Evolutionary conservation across 1,140 invertebrate species (phyloP).

Genomic region (Arion vulgaris): DNA sequence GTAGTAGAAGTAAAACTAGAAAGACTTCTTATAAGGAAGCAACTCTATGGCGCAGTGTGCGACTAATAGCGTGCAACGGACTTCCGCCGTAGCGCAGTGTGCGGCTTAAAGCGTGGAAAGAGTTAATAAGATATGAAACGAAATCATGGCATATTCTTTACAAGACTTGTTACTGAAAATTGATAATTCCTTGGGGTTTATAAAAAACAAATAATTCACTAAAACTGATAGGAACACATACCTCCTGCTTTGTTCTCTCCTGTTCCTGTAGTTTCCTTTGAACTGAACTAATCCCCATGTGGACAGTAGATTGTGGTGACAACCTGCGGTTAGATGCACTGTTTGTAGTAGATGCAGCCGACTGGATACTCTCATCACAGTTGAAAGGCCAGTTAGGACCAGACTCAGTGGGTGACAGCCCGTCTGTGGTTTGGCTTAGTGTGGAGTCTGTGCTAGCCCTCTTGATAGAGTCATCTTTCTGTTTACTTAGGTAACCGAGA

Average conservation of each 20-base stretch:
- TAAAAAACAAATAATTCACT: no score
- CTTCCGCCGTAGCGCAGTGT: no score
- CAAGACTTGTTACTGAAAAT: no score
- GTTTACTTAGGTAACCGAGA: conserved; percentile 49
- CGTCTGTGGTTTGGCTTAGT: neutral
- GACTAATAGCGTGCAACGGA: no score
- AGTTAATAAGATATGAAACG: no score
- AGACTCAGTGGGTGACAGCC: conserved; percentile 18
- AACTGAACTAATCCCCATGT: conserved; percentile 68
- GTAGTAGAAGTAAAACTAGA: no score
- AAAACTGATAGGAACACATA: conserved; percentile 38
- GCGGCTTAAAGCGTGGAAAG: no score
- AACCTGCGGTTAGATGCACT: conserved; percentile 46
- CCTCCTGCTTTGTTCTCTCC: conserved; percentile 68
- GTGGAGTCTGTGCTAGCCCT: conserved; percentile 65
- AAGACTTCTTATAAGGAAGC: no score
- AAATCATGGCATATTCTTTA: no score
- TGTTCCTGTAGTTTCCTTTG: conserved; percentile 67
- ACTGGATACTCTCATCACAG: conserved; percentile 49
- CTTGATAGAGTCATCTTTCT: conserved; percentile 38
- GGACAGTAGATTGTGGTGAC: conserved; percentile 62
- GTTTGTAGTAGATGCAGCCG: neutral
- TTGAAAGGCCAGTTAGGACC: conserved; percentile 14
- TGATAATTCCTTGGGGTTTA: no score
- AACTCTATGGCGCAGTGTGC: no score